Evolutionary conservation across 64 coral and sea anemone species (phyloP).

Genomic region (Orbicella faveolata): DNA sequence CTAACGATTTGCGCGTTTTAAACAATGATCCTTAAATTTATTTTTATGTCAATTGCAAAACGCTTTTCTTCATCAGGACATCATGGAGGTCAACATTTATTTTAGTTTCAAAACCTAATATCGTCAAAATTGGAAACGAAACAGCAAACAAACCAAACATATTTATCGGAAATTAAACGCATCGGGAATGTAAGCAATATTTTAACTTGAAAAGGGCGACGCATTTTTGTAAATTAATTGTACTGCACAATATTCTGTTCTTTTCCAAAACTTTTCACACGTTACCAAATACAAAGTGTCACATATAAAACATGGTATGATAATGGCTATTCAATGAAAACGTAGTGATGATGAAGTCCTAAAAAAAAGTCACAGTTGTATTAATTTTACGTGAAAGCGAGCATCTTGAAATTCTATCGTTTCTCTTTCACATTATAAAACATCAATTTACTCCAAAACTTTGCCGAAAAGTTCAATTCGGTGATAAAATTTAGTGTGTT

Average conservation of each 20-base stretch:
- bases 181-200: background rate
- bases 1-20: background rate
- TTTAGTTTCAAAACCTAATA: background rate
- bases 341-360: no score
- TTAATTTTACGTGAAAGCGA: no score
- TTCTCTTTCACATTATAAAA: no score
- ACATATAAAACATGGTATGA: background rate
- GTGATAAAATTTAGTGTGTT: background rate
- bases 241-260: background rate
- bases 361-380: no score
- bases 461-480: no score
- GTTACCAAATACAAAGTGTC: background rate
- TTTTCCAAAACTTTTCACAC: background rate
- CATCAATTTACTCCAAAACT: no score
- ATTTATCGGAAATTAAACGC: background rate
- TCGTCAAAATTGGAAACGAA: background rate
- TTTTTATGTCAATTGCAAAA: background rate
- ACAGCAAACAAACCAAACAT: background rate
- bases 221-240: background rate
- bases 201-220: background rate
- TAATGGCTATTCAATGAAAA: background rate
- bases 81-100: background rate
- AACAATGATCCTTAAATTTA: background rate
- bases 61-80: background rate
- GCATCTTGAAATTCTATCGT: no score